Percentiles rank a stretch among this genome's conserved stretches.
Conservation (phyloP, 2,888 invertebrate genomes). For the Sphinx pinastri region DNA sequence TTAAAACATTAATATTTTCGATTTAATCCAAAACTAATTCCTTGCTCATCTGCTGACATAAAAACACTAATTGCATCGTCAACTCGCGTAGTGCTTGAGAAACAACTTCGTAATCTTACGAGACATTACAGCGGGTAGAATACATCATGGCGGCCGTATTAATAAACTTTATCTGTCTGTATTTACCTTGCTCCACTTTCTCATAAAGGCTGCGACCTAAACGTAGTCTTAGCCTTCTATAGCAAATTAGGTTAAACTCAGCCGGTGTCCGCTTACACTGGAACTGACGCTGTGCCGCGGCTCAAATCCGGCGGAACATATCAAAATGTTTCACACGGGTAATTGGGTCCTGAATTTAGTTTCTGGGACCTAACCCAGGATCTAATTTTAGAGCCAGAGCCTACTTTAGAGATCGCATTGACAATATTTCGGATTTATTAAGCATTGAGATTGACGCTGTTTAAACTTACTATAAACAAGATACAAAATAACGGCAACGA, state of each 20-base stretch:
- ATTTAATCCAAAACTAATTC: too few relatives aligned
- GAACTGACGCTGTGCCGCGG: conserved; percentile 35
- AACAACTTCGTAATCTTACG: neutral
- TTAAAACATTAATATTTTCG: too few relatives aligned
- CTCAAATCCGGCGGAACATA: conserved; percentile 32
- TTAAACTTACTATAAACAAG: too few relatives aligned
- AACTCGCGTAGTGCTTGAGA: neutral
- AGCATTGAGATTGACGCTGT: too few relatives aligned
- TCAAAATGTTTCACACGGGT: neutral
- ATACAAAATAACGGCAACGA: too few relatives aligned
- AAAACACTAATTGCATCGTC: too few relatives aligned
- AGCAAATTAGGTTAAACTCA: conserved; percentile 71
- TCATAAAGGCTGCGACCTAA: conserved; percentile 44
- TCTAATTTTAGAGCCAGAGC: too few relatives aligned
- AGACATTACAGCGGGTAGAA: neutral
- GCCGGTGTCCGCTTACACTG: conserved; percentile 36
- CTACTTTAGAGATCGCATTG: too few relatives aligned
- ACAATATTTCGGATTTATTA: too few relatives aligned
- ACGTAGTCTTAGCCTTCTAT: conserved; percentile 45
- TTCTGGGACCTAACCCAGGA: neutral
- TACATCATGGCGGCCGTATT: conserved; percentile 11
- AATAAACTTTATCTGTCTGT: conserved; percentile 33
- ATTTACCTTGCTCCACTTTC: conserved; percentile 49
- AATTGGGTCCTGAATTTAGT: neutral
- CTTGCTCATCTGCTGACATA: too few relatives aligned